A percentile compares a stretch with the other conserved stretches of the same genome.
Evolutionary conservation across 2,888 invertebrate species (phyloP).

Genomic region (Pristionchus fissidentatus): DNA sequence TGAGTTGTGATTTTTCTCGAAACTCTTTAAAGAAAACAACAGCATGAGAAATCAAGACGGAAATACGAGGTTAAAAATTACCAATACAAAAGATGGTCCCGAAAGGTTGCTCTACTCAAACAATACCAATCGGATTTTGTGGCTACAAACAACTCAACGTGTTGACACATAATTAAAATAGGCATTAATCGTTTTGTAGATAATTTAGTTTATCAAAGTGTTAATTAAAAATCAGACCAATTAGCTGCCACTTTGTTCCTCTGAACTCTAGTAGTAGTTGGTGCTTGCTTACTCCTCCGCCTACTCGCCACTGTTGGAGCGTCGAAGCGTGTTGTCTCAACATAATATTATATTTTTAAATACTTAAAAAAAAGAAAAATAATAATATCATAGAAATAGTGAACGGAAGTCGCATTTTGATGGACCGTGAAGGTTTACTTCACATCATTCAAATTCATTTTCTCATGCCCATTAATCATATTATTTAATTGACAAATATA

Average conservation of each 20-base stretch:
- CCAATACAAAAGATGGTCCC: too few relatives aligned
- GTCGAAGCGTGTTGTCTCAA: conserved; percentile 79
- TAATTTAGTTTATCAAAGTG: not conserved
- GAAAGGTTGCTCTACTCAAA: too few relatives aligned
- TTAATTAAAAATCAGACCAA: conserved; percentile 60
- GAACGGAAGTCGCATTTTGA: not conserved
- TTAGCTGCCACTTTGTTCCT: conserved; percentile 80
- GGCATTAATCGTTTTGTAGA: too few relatives aligned
- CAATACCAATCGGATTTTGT: too few relatives aligned
- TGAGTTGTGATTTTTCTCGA: too few relatives aligned
- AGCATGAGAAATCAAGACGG: too few relatives aligned
- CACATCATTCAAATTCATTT: too few relatives aligned
- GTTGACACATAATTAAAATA: too few relatives aligned
- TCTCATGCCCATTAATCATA: not conserved
- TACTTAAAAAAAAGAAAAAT: not conserved
- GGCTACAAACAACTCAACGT: too few relatives aligned
- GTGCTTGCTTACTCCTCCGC: conserved; percentile 81
- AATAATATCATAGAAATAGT: too few relatives aligned
- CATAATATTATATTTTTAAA: conserved; percentile 62
- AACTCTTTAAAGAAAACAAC: too few relatives aligned
- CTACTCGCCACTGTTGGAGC: conserved; percentile 81
- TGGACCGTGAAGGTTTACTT: conserved; percentile 49
- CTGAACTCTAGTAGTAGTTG: conserved; percentile 81
- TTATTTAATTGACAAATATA: not conserved
- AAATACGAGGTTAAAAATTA: too few relatives aligned